Conservation (phyloP, 2,888 invertebrate genomes). For the Metopia argyrocephala region DNA sequence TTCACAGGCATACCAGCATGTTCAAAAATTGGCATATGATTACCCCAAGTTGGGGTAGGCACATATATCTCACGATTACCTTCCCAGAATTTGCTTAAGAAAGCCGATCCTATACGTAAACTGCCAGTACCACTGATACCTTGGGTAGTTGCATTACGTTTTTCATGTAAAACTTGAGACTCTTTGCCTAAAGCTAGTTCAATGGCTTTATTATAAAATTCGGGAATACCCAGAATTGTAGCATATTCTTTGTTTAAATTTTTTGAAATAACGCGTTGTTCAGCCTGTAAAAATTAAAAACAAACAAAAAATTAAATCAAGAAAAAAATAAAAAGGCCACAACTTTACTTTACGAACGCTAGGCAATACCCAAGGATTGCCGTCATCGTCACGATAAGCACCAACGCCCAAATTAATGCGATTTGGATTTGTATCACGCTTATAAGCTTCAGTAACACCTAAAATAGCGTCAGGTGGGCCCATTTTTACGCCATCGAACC, state of each 20-base stretch:
- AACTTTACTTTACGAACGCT: constrained; percentile 85
- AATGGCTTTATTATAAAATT: constrained; percentile 91
- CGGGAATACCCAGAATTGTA: constrained; percentile 91
- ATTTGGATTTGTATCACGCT: constrained; percentile 91
- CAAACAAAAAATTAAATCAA: neutral
- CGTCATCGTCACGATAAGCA: constrained; percentile 98
- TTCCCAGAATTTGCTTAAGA: constrained; percentile 88
- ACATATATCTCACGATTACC: constrained; percentile 91
- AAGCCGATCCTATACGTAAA: constrained; percentile 93
- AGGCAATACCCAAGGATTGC: constrained; percentile 96
- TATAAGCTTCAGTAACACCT: constrained; percentile 98
- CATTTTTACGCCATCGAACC: constrained; percentile 94
- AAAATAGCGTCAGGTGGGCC: constrained; percentile 99
- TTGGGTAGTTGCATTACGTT: constrained; percentile 87
- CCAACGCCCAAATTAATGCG: constrained; percentile 98
- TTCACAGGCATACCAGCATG: constrained; percentile 91
- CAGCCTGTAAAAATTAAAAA: constrained; percentile 83
- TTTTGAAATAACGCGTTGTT: constrained; percentile 84
- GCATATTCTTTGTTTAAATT: constrained; percentile 96
- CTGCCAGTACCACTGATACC: constrained; percentile 98
- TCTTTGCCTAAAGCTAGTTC: constrained; percentile 92
- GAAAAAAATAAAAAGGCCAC: constrained; percentile 10
- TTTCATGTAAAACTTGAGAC: constrained; percentile 83
- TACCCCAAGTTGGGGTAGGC: constrained; percentile 98
- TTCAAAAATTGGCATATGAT: constrained; percentile 97